Base-by-base conservation (phyloP, 2,797 vertebrate species). In the Neosilurus mollespiculum region DNA sequence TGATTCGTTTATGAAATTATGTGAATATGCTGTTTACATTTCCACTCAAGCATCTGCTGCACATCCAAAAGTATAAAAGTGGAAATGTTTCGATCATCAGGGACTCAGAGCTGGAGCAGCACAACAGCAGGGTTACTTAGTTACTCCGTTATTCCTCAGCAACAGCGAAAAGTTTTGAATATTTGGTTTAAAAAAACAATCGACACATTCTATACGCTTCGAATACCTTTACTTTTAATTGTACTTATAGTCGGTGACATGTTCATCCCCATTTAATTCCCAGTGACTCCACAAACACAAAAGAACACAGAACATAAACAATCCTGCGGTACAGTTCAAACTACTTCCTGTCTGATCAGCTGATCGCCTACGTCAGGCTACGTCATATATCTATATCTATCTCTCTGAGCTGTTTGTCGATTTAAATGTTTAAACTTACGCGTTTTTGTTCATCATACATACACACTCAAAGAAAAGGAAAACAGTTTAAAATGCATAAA, bases 31-130 rank as follows among this genome's bases (percentile, higher is more conserved):
- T 37, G 91, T 91, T 94, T 91, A 91, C 91, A 92, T 93, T 87
- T 92, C 89, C 86, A 82, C 89, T 87, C 85, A 82, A 70, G 64
- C n/a, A 16, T 69, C 43, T 62, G 82, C 82, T 20, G 51, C 87
- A 58, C 62, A 65, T 83, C 85, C 58, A 80, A 91, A 92, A 43
- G 90, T 34, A 94, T 93, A 94, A 94, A 95, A 94, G 95, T 92
- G 94, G 94, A 92, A 78, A 94, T 92, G 93, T 90, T 92, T 18
- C 87, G 87, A 85, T 92, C 90, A 26, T 49, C 91, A 90, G 89
- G 87, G 86, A 88, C 87, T 75, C 76, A 78, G 73, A 80, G 37
- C 71, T 78, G 49, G 61, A 54, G 83, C 61, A 58, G 72, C 3
- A 9, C 30, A 22, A 56, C 18, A 20, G 30, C 16, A 69, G 0